Base-by-base conservation (phyloP, 2,888 invertebrate genomes). In the Oxyteleia sp. region DNA sequence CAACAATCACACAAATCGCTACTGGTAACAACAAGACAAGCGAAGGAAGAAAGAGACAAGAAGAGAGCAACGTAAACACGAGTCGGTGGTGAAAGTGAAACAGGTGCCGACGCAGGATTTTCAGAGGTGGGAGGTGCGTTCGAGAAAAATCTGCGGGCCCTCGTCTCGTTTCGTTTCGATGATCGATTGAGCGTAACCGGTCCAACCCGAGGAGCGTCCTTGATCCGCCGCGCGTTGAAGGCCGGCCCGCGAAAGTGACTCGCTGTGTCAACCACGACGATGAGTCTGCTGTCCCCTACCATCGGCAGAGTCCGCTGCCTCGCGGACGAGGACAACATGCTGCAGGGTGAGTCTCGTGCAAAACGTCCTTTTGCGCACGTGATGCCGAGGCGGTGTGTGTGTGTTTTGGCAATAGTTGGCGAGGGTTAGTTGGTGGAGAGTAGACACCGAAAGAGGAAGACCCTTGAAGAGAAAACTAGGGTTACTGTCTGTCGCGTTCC, bases 311-410 rank as follows among this genome's bases (percentile, higher is more conserved):
- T 92, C 51, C 89, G 90, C 79, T 91, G 90, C 83, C 91, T 92
- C 79, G 90, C 91, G 80, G 93, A 93, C 85, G 93, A 93, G 82
- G 92, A 93, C 82, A 92, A 92, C 86, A 93, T 93, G 93, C 92
- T 93, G 20, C 93, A 93, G 91, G 93, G 93, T 93, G 92, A 93
- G 90, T 88, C 84, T 87, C 66, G 18, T 16, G 57, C 57, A 23
- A 41, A 41, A 41, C 15, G 2, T 16, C 20, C 20, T 47, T 47
- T 47, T 47, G 47, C 47, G 47, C 47, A 47, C 47, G 47, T 11
- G 20, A 47, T 2, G 18, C 15, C 15, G 45, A n/a, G n/a, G n/a
- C n/a, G n/a, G n/a, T n/a, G n/a, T n/a, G n/a, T n/a, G n/a, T 45
- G 8, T 45, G 45, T 45, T 45, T 45, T 45, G 16, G 11, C 45